Percentiles rank a stretch among this genome's conserved stretches.
Conservation (phyloP, 2,888 invertebrate genomes). For the Drosophila leonis region DNA sequence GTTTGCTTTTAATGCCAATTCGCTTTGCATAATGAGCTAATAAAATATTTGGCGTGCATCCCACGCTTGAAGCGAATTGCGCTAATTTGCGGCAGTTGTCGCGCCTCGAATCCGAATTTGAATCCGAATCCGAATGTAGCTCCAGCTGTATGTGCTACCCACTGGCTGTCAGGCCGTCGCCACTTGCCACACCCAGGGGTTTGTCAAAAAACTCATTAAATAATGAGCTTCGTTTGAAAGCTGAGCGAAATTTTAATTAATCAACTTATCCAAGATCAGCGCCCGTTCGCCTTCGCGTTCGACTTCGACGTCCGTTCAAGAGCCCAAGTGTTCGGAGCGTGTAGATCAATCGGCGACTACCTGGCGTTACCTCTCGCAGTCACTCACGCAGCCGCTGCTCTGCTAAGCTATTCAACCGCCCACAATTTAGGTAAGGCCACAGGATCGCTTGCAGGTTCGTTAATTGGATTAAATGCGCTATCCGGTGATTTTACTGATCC, state of each 20-base stretch:
- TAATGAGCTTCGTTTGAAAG: slow-evolving; percentile 74
- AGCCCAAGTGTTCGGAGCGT: slow-evolving; percentile 46
- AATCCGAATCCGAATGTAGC: slow-evolving; percentile 31
- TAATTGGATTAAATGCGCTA: slow-evolving; percentile 79
- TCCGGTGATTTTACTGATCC: slow-evolving; percentile 54
- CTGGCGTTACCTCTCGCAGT: slow-evolving; percentile 1
- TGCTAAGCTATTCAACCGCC: slow-evolving; percentile 72
- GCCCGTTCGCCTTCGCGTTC: slow-evolving; percentile 10
- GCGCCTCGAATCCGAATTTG: slow-evolving; percentile 68
- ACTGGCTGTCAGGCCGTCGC: slow-evolving; percentile 27
- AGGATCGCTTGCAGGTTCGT: slow-evolving; percentile 45
- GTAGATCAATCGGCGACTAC: slow-evolving; percentile 11
- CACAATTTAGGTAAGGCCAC: slow-evolving; percentile 65
- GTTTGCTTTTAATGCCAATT: slow-evolving; percentile 54
- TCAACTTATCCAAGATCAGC: slow-evolving; percentile 67
- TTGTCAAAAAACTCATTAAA: slow-evolving; percentile 78
- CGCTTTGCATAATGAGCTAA: slow-evolving; percentile 81
- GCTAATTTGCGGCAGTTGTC: slow-evolving; percentile 82
- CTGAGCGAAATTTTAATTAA: slow-evolving; percentile 80
- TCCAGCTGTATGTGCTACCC: slow-evolving; percentile 11
- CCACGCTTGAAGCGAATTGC: slow-evolving; percentile 69
- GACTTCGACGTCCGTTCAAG: slow-evolving; percentile 1
- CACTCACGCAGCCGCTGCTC: background rate
- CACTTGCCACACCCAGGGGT: slow-evolving; percentile 70
- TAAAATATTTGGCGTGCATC: slow-evolving; percentile 82